phyloP scores from a whole-genome alignment of 2,113 vertebrate genomes.

The Actenoides hombroni region DNA sequence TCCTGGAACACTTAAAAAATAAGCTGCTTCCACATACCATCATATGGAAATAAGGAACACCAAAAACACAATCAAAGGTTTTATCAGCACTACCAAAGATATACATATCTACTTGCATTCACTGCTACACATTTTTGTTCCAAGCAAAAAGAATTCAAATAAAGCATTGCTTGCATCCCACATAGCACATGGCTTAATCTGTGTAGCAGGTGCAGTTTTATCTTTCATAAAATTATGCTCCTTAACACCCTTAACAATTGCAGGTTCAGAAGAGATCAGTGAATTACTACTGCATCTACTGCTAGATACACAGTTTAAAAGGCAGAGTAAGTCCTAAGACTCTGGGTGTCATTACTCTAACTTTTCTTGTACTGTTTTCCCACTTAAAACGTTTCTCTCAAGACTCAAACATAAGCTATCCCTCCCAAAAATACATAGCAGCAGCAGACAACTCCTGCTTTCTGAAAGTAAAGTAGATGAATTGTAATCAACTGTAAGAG shows the following conservation, averaged over 20 bases:
- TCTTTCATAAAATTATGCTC: background rate
- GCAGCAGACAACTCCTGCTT: background rate
- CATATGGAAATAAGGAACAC: background rate
- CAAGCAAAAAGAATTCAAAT: background rate
- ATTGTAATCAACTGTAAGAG: background rate
- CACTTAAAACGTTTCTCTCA: background rate
- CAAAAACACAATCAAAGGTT: background rate
- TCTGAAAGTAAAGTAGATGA: background rate
- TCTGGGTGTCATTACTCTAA: background rate
- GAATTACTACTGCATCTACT: background rate
- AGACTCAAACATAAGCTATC: background rate
- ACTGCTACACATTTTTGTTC: background rate
- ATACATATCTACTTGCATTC: background rate
- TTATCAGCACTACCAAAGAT: background rate
- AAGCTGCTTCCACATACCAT: background rate
- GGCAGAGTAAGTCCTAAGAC: background rate
- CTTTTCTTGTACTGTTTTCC: background rate
- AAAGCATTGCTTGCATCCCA: background rate
- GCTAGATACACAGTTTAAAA: background rate
- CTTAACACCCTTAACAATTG: background rate
- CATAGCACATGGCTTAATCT: background rate
- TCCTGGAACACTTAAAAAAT: conserved; percentile 6
- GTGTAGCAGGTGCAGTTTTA: background rate
- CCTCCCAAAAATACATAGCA: background rate
- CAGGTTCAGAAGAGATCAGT: background rate